Evolutionary conservation across 2,113 vertebrate species (phyloP).

Genomic region (Microcebus murinus): DNA sequence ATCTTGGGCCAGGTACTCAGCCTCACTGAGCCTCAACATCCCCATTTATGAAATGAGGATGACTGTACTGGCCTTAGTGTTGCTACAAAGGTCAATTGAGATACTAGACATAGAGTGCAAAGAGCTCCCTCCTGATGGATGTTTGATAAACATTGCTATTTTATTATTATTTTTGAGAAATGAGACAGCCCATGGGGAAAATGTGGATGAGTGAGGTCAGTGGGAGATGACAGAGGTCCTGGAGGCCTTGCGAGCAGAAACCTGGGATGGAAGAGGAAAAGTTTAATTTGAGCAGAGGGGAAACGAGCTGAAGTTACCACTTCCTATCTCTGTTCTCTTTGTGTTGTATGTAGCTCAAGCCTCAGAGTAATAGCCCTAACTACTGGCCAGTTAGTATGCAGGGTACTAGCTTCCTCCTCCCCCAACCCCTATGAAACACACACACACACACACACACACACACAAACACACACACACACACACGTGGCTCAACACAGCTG

Average conservation of each 20-base stretch:
- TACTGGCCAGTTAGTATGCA: not conserved
- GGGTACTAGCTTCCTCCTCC: not conserved
- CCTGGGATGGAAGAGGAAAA: not conserved
- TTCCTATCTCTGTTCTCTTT: not conserved
- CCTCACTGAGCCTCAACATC: not conserved
- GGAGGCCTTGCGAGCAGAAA: not conserved
- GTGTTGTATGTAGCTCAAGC: not conserved
- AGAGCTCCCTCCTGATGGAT: not conserved
- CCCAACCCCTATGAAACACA: not conserved
- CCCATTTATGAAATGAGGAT: not conserved
- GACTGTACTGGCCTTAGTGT: not conserved
- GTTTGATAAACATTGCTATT: not conserved
- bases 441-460: not conserved
- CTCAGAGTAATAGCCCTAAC: not conserved
- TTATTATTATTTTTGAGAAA: not conserved
- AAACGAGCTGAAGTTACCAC: not conserved
- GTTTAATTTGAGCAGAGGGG: not conserved
- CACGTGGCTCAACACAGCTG: not conserved
- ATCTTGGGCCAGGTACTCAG: not conserved
- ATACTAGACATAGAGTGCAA: not conserved
- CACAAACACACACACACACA: not conserved
- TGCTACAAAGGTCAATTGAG: not conserved
- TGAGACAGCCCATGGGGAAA: not conserved
- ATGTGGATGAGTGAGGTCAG: too few species aligned
- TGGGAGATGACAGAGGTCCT: not conserved